Conservation (phyloP, 2,113 vertebrate genomes). For the Lathamus discolor region DNA sequence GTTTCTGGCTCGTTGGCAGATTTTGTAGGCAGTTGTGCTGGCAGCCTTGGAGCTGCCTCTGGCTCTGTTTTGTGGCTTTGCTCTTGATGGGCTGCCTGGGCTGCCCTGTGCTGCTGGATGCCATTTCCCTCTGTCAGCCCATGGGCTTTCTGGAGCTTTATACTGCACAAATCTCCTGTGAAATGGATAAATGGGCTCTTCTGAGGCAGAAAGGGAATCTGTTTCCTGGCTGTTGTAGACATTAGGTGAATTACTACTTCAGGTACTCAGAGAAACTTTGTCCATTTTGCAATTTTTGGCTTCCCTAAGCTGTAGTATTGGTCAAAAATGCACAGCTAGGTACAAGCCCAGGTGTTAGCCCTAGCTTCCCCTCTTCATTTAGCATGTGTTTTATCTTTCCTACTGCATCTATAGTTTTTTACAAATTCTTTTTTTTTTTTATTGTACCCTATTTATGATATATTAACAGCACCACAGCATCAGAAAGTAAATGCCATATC, state of each 20-base stretch:
- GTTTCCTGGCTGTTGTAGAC: neutral
- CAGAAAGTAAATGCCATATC: neutral
- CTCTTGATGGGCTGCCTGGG: slow-evolving; percentile 64
- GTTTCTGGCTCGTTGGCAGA: slow-evolving; percentile 76
- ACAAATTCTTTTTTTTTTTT: neutral
- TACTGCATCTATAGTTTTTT: neutral
- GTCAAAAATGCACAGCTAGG: neutral
- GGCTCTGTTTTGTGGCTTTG: slow-evolving; percentile 66
- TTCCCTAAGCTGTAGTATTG: neutral
- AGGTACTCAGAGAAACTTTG: slow-evolving; percentile 19
- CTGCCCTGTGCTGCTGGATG: slow-evolving; percentile 64
- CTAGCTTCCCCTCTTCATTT: neutral
- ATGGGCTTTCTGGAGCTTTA: slow-evolving; percentile 51
- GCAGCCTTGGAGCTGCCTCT: slow-evolving; percentile 66
- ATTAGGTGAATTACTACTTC: neutral
- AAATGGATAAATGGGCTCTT: slow-evolving; percentile 45
- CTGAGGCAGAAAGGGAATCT: neutral
- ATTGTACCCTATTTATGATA: neutral
- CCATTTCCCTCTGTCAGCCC: slow-evolving; percentile 59
- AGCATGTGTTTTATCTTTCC: neutral
- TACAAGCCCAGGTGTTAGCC: neutral
- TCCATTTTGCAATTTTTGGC: neutral
- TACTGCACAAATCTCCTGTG: slow-evolving; percentile 30
- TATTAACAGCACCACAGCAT: neutral
- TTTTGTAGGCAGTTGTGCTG: slow-evolving; percentile 73